phyloP scores from a whole-genome alignment of 1,140 invertebrate species.

The Macrotrachela quadricornifera region DNA sequence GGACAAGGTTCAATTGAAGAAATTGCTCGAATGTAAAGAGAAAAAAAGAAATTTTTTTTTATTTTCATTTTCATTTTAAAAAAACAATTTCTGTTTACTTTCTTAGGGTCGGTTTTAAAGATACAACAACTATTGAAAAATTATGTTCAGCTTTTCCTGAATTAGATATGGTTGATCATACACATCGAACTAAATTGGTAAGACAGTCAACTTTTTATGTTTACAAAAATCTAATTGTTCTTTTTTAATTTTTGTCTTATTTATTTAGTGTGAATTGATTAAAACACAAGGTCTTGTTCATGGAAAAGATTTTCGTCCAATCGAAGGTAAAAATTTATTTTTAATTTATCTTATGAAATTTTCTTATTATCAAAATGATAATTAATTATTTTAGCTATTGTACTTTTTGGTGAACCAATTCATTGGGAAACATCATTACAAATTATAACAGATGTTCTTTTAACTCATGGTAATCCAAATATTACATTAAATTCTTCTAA shows the following conservation, averaged over 20 bases:
- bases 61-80: neutral
- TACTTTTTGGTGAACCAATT: conserved; percentile 42
- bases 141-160: conserved; percentile 37
- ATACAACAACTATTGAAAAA: conserved; percentile 3
- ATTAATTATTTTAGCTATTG: conserved; percentile 28
- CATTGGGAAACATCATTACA: conserved; percentile 39
- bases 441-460: conserved; percentile 27
- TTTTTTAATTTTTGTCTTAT: neutral
- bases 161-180: conserved; percentile 47
- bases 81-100: neutral
- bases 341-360: no score
- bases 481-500: conserved; percentile 18
- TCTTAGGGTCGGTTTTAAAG: conserved; percentile 3
- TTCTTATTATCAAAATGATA: neutral
- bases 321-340: no score
- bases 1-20: conserved; percentile 21
- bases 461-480: conserved; percentile 23
- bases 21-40: neutral
- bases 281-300: neutral
- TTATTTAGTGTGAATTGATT: neutral
- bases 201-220: no score
- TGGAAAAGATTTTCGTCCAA: neutral
- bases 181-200: conserved; percentile 29
- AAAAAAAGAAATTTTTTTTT: no score
- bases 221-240: neutral